These are phyloP conservation scores for Neelides folsomi DNA, from an alignment of 2,888 invertebrate genomes.

Conservation along the genomic window DNA sequence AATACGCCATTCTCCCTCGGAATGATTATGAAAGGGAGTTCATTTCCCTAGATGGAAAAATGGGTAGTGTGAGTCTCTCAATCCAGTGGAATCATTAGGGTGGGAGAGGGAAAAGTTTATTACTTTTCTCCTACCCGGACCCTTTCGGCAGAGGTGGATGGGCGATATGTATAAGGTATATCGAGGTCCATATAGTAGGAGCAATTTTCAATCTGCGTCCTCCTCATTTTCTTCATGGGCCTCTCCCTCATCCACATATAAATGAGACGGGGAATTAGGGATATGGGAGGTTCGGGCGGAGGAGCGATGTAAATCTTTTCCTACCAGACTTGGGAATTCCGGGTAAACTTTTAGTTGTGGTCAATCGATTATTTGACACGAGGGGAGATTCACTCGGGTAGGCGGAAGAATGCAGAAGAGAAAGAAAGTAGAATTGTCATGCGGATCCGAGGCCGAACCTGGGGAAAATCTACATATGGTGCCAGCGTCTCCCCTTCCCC, in stretches of 20 bases:
- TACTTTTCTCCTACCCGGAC: neutral
- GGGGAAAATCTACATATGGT: too few relatives aligned
- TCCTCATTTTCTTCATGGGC: neutral
- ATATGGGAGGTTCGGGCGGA: neutral
- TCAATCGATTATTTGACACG: slow-evolving; percentile 8
- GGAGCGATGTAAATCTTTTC: neutral
- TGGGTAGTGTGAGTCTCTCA: neutral
- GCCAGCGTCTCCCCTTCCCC: too few relatives aligned
- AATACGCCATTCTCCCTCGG: neutral
- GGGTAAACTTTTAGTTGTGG: slow-evolving; percentile 2
- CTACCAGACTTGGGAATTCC: neutral
- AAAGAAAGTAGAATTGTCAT: neutral
- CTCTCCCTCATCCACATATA: neutral
- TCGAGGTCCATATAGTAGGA: neutral
- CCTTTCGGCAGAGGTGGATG: neutral
- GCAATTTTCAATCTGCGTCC: too few relatives aligned
- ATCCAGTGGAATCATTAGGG: neutral
- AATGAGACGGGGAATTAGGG: neutral
- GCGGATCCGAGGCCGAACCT: too few relatives aligned
- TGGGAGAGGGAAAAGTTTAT: neutral
- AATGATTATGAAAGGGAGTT: neutral
- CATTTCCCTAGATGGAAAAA: neutral
- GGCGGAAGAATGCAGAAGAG: neutral
- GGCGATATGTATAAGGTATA: neutral
- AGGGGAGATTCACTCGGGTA: neutral